phyloP scores from a whole-genome alignment of 2,797 vertebrate genomes.

The Microctenopoma steveboyesi region DNA sequence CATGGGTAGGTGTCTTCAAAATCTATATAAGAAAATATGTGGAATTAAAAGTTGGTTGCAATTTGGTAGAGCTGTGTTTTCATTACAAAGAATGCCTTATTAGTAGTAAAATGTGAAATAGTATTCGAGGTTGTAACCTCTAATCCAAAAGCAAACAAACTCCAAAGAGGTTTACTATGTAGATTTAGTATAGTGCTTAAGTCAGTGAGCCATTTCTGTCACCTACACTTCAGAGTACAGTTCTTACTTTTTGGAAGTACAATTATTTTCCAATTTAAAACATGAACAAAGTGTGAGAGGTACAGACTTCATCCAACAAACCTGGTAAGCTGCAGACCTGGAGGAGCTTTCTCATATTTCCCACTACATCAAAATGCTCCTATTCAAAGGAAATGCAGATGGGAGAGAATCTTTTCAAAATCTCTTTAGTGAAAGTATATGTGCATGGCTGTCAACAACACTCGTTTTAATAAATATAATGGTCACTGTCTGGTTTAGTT shows the following conservation, averaged over 20 bases:
- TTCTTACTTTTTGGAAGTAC: conserved; percentile 5
- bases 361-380: conserved; percentile 23
- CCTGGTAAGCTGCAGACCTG: conserved; percentile 13
- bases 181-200: neutral
- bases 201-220: neutral
- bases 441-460: neutral
- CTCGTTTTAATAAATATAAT: neutral
- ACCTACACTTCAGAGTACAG: neutral
- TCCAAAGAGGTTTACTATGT: no score
- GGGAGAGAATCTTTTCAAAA: neutral
- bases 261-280: conserved; percentile 18
- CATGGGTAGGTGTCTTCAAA: neutral
- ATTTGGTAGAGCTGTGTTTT: neutral
- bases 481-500: neutral
- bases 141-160: neutral
- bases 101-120: neutral
- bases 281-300: conserved; percentile 18
- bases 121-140: neutral
- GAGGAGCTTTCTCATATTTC: conserved; percentile 36
- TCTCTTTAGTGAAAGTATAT: neutral
- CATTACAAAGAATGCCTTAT: neutral
- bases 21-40: conserved; percentile 4
- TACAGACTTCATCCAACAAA: conserved; percentile 24
- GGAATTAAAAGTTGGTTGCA: neutral
- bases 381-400: conserved; percentile 6